Conservation (phyloP, 2,113 vertebrate genomes). For the Scopus umbretta region DNA sequence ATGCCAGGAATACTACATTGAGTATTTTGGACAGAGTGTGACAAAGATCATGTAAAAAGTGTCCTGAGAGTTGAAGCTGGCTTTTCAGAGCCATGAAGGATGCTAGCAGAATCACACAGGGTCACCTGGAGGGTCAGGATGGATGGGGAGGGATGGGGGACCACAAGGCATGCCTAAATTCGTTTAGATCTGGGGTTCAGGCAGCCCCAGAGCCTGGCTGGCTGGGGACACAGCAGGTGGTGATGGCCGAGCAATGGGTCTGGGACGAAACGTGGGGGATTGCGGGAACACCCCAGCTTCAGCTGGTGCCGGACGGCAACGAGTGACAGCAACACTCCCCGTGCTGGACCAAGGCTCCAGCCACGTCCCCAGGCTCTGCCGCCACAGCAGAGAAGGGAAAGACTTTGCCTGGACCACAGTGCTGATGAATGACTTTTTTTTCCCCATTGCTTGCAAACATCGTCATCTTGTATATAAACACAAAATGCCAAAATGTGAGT, state of each 20-base stretch:
- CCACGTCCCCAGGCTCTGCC: rapidly evolving
- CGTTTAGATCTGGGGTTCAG: background rate
- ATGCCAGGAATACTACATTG: background rate
- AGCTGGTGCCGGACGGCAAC: rapidly evolving
- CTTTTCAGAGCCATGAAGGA: rapidly evolving
- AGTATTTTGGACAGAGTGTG: background rate
- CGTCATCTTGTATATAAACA: background rate
- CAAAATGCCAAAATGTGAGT: constrained; percentile 21
- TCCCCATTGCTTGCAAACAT: background rate
- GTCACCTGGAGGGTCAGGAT: background rate
- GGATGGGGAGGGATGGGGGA: background rate
- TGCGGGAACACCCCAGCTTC: background rate
- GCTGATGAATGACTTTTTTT: background rate
- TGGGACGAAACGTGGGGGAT: rapidly evolving
- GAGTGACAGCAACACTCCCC: rapidly evolving
- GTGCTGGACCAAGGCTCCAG: rapidly evolving
- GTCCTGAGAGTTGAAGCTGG: background rate
- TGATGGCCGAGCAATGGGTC: background rate
- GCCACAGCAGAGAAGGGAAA: background rate
- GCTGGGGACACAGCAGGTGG: background rate
- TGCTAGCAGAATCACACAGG: background rate
- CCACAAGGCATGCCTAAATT: background rate
- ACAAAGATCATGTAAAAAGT: background rate
- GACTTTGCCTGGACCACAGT: background rate
- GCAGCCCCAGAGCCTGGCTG: rapidly evolving